Conservation (phyloP, 2,888 invertebrate genomes). For the Drosophila bunnanda region DNA sequence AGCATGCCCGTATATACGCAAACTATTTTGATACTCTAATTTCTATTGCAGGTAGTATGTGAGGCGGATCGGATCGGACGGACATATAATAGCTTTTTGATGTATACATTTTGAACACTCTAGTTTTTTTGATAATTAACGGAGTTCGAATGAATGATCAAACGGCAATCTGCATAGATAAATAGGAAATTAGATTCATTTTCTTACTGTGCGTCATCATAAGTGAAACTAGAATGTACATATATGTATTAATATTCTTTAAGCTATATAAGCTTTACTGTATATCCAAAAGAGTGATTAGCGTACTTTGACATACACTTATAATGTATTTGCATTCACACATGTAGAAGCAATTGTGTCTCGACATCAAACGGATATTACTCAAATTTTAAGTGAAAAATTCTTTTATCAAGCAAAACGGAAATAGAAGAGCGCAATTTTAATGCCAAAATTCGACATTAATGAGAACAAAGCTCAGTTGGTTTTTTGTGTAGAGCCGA, state of each 20-base stretch:
- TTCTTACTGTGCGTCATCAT: neutral
- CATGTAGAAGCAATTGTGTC: neutral
- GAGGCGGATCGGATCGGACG: too few species aligned
- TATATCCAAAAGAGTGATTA: neutral
- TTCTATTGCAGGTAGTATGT: too few species aligned
- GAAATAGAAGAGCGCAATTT: neutral
- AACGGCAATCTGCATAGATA: too few species aligned
- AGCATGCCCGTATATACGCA: too few species aligned
- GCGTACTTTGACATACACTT: neutral
- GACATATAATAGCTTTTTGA: too few species aligned
- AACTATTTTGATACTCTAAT: too few species aligned
- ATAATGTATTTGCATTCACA: neutral
- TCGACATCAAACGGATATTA: neutral
- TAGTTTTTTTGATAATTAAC: too few species aligned
- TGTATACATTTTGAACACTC: too few species aligned
- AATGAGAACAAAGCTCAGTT: conserved; percentile 4
- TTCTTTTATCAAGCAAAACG: neutral
- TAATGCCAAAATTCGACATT: neutral
- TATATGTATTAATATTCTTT: neutral
- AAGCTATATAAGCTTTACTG: neutral
- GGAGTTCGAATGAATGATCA: too few species aligned
- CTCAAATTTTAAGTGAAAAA: neutral
- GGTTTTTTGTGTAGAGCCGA: conserved; percentile 3
- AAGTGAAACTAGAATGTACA: neutral
- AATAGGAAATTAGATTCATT: neutral